Evolutionary conservation across 2,113 vertebrate genomes (phyloP).

Genomic region (Amphiprion percula): DNA sequence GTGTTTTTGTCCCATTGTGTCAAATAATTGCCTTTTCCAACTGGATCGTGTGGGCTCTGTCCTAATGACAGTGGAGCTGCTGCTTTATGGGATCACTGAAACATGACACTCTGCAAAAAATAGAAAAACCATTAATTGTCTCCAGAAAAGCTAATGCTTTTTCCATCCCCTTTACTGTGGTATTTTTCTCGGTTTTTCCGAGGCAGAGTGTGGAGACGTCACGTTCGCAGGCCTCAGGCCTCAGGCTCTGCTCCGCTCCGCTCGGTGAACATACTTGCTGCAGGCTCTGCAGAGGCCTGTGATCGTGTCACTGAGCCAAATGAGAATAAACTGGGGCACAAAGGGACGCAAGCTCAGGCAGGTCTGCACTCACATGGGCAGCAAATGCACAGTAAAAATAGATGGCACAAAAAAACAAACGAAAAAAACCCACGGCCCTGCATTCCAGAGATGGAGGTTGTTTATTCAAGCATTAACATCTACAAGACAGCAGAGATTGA

Average conservation of each 20-base stretch:
- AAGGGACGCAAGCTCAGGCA: conserved; percentile 56
- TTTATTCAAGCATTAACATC: conserved; percentile 27
- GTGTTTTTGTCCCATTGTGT: conserved; percentile 23
- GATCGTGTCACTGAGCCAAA: conserved; percentile 45
- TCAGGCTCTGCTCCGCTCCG: conserved; percentile 32
- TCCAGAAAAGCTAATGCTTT: conserved; percentile 68
- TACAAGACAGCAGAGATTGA: background rate
- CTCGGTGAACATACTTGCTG: conserved; percentile 29
- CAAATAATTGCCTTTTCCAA: conserved; percentile 20
- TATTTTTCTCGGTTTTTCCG: conserved; percentile 46
- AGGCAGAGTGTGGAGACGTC: conserved; percentile 1
- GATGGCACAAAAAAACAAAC: conserved; percentile 1
- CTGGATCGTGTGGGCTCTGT: conserved; percentile 1
- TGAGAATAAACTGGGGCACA: conserved; percentile 43
- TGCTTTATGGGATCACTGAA: conserved; percentile 44
- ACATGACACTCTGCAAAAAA: conserved; percentile 44
- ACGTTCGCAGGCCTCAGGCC: conserved; percentile 28
- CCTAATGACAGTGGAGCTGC: conserved; percentile 24
- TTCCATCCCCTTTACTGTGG: conserved; percentile 39
- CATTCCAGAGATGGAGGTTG: conserved; percentile 43
- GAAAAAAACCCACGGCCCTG: background rate
- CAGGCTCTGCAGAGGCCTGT: conserved; percentile 1
- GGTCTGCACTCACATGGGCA: conserved; percentile 12
- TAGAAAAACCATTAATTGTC: conserved; percentile 54
- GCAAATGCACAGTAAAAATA: conserved; percentile 30